These are phyloP conservation scores for Nyctibius grandis DNA, from an alignment of 2,797 vertebrate species.

Conservation along the genomic window DNA sequence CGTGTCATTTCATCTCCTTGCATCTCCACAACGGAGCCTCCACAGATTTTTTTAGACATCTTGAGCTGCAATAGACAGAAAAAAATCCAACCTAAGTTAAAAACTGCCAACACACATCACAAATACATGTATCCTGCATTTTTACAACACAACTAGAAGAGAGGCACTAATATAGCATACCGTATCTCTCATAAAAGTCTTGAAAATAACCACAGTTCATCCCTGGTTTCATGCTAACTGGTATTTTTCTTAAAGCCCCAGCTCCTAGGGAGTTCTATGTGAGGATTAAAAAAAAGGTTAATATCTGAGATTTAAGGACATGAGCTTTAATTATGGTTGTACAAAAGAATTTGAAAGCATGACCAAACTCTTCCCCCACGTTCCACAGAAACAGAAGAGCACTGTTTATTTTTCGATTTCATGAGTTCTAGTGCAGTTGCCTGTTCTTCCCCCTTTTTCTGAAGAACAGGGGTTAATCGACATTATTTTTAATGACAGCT, in stretches of 20 bases:
- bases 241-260: background rate
- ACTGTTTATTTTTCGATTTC: background rate
- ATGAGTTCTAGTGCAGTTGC: background rate
- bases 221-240: background rate
- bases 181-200: background rate
- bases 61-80: constrained; percentile 49
- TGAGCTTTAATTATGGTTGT: background rate
- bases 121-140: background rate
- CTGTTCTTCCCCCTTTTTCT: background rate
- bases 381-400: background rate
- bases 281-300: background rate
- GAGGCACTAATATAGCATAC: background rate
- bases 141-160: background rate
- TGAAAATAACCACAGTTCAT: background rate
- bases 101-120: background rate
- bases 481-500: background rate
- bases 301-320: background rate
- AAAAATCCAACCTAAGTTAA: background rate
- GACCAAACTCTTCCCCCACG: background rate
- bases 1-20: constrained; percentile 98
- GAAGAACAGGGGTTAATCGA: background rate
- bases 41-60: constrained; percentile 92
- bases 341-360: background rate
- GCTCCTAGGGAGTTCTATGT: background rate
- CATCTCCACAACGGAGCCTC: constrained; percentile 96